Evolutionary conservation across 2,888 invertebrate genomes (phyloP), one percentile per base, ranked within the genome.

Genomic region (Clanis bilineata): DNA sequence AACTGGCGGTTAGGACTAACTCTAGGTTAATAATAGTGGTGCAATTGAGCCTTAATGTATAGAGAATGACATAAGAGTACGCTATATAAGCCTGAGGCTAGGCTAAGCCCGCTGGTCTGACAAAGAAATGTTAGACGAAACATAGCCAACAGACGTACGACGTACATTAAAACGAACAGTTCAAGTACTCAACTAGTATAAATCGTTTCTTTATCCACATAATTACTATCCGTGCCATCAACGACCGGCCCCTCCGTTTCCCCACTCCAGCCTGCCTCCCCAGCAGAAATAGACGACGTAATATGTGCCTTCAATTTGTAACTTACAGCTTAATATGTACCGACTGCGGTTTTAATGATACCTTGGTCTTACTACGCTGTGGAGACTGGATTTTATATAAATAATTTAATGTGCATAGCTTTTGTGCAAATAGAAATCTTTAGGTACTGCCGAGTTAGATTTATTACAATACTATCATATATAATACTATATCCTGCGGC

Each of bases 201-300:
- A 58, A 47, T 47, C 47, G 58, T 47, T 25, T 39, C 47, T 58
- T 47, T 58, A 47, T 58, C 38, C 47, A 23, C 9, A 58, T 39
- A 51, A 38, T 58, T 47, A 51, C 47, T 45, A 25, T 18, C 22
- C 25, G 38, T 7, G 5, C 10, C 15, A 45, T 57, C 38, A 47
- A 47, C 32, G 45, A 23, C 38, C 23, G 43, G n/a, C n/a, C n/a
- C n/a, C n/a, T n/a, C n/a, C n/a, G n/a, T n/a, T 6, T 21, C 12
- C 23, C 3, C 45, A 0, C 47, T 1, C 3, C n/a, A 15, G 6
- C 39, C 39, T 41, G 1, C 15, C 39, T 15, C 39, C 39, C 1
- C 43, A 18, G 0, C 25, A 1, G 12, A 15, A 25, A 6, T 25
- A 51, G 0, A 32, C 47, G 6, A 44, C 41, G 6, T 22, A 22